phyloP scores from a whole-genome alignment of 2,113 vertebrate genomes.

The Pterocles orientalis region DNA sequence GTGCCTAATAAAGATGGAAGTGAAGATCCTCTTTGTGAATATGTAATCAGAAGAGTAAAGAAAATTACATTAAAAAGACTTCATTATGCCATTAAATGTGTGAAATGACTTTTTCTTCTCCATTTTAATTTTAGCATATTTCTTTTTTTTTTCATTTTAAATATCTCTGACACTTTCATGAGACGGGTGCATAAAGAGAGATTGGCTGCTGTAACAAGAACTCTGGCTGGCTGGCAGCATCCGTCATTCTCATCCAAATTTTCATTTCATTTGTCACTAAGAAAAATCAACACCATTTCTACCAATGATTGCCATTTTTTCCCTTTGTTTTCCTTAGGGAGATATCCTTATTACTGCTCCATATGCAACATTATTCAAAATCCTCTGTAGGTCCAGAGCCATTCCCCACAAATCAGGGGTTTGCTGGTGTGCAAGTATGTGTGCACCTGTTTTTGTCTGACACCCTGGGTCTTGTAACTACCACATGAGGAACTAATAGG shows the following conservation, averaged over 20 bases:
- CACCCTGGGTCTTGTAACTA: neutral
- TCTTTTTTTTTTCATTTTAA: constrained; percentile 44
- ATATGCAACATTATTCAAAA: neutral
- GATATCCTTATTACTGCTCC: neutral
- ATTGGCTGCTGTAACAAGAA: constrained; percentile 53
- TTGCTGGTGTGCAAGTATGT: neutral
- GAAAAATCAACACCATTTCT: constrained; percentile 66
- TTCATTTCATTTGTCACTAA: constrained; percentile 66
- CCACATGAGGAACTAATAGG: neutral
- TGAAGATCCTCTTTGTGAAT: constrained; percentile 71
- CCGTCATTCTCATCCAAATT: constrained; percentile 45
- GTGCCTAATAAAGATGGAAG: constrained; percentile 60
- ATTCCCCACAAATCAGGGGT: neutral
- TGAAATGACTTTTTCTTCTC: constrained; percentile 70
- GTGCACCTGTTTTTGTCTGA: neutral
- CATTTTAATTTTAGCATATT: constrained; percentile 65
- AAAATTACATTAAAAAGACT: constrained; percentile 70
- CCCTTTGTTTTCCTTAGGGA: neutral
- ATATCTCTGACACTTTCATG: constrained; percentile 46
- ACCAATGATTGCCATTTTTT: constrained; percentile 21
- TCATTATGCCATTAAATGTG: constrained; percentile 67
- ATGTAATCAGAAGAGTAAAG: constrained; percentile 72
- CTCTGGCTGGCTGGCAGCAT: constrained; percentile 62
- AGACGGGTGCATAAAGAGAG: constrained; percentile 34
- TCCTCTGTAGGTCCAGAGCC: neutral